These are phyloP conservation scores for Heliconius cydno DNA, from an alignment of 2,888 invertebrate genomes.

Conservation along the genomic window DNA sequence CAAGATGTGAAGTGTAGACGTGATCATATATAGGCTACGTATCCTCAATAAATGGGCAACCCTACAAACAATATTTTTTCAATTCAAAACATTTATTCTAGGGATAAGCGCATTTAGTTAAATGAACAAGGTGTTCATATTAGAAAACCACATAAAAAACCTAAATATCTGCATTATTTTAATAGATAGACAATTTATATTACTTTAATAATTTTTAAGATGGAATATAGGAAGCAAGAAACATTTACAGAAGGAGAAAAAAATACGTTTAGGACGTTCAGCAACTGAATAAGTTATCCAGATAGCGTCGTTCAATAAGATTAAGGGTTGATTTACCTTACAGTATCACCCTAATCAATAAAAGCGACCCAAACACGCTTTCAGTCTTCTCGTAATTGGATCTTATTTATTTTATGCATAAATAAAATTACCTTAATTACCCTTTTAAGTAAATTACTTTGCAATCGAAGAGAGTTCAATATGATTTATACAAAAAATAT, in stretches of 20 bases:
- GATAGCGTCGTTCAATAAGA: constrained; percentile 10
- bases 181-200: too few relatives aligned
- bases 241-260: background rate
- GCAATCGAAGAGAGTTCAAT: background rate
- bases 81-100: too few relatives aligned
- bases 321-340: constrained; percentile 20
- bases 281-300: background rate
- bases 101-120: too few relatives aligned
- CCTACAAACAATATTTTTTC: too few relatives aligned
- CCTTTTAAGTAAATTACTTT: constrained; percentile 1
- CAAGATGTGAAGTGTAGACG: too few relatives aligned
- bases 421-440: background rate
- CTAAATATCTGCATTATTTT: too few relatives aligned
- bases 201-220: too few relatives aligned
- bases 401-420: constrained; percentile 3
- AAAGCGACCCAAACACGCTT: constrained; percentile 16
- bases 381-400: constrained; percentile 9
- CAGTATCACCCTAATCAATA: constrained; percentile 16
- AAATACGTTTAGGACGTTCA: background rate
- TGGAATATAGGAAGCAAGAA: background rate
- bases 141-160: too few relatives aligned
- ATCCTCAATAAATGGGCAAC: too few relatives aligned
- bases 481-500: background rate
- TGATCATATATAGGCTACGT: too few relatives aligned
- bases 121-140: too few relatives aligned